Conservation (phyloP, 2,797 vertebrate species). For the Melanotaenia boesemani region DNA sequence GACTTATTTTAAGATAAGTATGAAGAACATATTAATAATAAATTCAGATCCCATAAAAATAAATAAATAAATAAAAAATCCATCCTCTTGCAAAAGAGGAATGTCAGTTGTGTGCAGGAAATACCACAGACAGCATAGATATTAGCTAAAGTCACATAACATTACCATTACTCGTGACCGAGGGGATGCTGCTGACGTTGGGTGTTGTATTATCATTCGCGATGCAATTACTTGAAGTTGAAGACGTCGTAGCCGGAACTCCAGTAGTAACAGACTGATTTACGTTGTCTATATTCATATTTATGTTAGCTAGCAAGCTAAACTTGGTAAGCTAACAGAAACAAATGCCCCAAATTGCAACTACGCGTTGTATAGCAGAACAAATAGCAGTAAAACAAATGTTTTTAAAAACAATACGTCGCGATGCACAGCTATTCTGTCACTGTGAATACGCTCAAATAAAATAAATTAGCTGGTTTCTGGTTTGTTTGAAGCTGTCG, state of each 20-base stretch:
- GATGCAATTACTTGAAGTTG: slow-evolving; percentile 80
- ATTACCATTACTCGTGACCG: slow-evolving; percentile 75
- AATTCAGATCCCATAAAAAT: neutral
- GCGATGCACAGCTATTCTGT: neutral
- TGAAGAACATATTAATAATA: neutral
- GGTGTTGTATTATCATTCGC: slow-evolving; percentile 71
- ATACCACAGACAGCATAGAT: neutral
- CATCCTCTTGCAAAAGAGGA: neutral
- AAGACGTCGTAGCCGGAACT: slow-evolving; percentile 73
- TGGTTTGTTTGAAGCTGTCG: slow-evolving; percentile 19
- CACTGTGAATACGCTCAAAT: neutral
- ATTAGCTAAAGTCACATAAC: slow-evolving; percentile 24
- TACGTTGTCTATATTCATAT: slow-evolving; percentile 79
- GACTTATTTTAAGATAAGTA: neutral
- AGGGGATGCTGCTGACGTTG: slow-evolving; percentile 75
- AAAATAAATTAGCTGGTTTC: neutral
- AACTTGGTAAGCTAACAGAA: slow-evolving; percentile 55
- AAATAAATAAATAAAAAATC: neutral
- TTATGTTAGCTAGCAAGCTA: slow-evolving; percentile 65
- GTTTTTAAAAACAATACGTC: neutral
- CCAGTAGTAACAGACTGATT: slow-evolving; percentile 77
- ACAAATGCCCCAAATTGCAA: slow-evolving; percentile 12
- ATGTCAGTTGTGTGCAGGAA: neutral
- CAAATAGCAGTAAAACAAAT: neutral
- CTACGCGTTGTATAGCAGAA: neutral